phyloP scores from a whole-genome alignment of 2,797 vertebrate species.

The Aulostomus chinensis region DNA sequence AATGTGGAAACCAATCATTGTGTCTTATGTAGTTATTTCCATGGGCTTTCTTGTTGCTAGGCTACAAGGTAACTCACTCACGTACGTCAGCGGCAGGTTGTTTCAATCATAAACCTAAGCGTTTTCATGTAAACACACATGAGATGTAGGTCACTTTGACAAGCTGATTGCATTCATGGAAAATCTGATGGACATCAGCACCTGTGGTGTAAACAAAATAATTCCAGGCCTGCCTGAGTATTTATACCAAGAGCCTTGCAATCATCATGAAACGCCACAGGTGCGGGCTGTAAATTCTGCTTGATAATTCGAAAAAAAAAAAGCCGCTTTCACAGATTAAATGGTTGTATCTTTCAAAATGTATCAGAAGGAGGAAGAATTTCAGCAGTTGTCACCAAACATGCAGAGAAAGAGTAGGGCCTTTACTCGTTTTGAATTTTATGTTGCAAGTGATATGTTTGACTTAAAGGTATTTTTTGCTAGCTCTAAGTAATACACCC shows the following conservation, averaged over 20 bases:
- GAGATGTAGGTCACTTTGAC: background rate
- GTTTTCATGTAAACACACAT: background rate
- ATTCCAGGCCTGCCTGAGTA: background rate
- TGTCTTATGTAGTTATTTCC: background rate
- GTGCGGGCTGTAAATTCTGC: background rate
- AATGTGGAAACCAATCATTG: background rate
- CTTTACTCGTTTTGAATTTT: too few relatives aligned
- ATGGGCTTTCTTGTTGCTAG: background rate
- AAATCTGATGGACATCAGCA: background rate
- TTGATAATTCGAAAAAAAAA: too few relatives aligned
- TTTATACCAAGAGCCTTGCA: background rate
- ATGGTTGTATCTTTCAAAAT: background rate
- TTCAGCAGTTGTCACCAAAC: too few relatives aligned
- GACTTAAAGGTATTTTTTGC: too few relatives aligned
- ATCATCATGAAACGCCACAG: background rate
- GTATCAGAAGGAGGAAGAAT: background rate
- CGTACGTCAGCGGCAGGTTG: too few relatives aligned
- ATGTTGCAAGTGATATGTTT: too few relatives aligned
- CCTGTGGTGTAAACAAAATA: constrained; percentile 3
- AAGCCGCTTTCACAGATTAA: background rate
- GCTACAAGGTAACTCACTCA: background rate
- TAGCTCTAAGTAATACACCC: too few relatives aligned
- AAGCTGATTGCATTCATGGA: background rate
- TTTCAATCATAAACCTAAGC: background rate
- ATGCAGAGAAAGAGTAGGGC: too few relatives aligned